Conservation (phyloP, 2,888 invertebrate species). For the Diachrysia chrysitis region DNA sequence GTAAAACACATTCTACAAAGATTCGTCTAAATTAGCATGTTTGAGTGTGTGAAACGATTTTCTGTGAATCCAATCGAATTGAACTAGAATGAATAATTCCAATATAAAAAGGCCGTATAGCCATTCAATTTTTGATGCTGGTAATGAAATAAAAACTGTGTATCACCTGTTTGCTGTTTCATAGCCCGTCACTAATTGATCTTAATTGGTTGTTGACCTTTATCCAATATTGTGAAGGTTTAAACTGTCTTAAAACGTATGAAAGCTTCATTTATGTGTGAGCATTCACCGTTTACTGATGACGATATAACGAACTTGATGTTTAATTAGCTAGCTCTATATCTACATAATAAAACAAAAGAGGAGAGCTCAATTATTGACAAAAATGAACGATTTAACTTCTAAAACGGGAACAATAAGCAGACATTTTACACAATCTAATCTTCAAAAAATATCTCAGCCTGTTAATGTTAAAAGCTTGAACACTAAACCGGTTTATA, state of each 20-base stretch:
- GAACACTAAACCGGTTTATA: slow-evolving; percentile 13
- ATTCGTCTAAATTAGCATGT: slow-evolving; percentile 57
- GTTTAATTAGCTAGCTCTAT: not conserved
- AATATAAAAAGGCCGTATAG: slow-evolving; percentile 43
- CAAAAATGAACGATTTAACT: not conserved
- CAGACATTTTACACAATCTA: not conserved
- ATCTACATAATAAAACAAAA: not conserved
- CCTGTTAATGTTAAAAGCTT: slow-evolving; percentile 3
- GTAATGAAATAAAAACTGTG: slow-evolving; percentile 44
- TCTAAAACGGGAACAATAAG: not conserved
- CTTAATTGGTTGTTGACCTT: slow-evolving; percentile 54
- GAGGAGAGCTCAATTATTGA: not conserved
- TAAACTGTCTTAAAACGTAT: slow-evolving; percentile 20
- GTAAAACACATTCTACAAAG: slow-evolving; percentile 61
- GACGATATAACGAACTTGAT: not conserved
- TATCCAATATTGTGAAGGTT: slow-evolving; percentile 40
- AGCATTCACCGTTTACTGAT: slow-evolving; percentile 1
- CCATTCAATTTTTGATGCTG: slow-evolving; percentile 51
- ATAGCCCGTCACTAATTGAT: slow-evolving; percentile 48
- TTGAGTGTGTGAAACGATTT: slow-evolving; percentile 59
- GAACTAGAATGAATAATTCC: slow-evolving; percentile 49
- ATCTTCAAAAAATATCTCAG: not conserved
- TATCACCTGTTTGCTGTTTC: slow-evolving; percentile 52
- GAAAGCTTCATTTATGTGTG: not conserved
- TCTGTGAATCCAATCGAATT: slow-evolving; percentile 51